Percentiles rank a stretch among this genome's conserved stretches.
Conservation (phyloP, 1,140 invertebrate genomes). For the Lerema accius region DNA sequence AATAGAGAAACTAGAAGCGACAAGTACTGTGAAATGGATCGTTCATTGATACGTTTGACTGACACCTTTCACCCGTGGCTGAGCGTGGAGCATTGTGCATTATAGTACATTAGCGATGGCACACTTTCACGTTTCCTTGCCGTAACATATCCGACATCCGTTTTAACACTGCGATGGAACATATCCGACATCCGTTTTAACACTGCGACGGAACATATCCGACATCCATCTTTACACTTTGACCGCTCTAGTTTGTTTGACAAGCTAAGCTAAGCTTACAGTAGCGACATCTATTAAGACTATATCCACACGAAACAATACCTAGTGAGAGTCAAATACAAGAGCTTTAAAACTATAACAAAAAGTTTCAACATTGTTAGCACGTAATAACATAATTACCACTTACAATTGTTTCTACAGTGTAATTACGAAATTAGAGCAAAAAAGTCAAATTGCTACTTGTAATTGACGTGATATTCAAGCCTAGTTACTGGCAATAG, state of each 20-base stretch:
- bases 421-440: conserved; percentile 40
- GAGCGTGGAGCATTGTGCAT: conserved; percentile 27
- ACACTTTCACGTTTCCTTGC: conserved; percentile 47
- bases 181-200: not conserved
- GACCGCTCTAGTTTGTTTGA: too few relatives aligned
- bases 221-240: not conserved
- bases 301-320: not conserved
- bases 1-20: too few relatives aligned
- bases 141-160: conserved; percentile 5
- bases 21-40: conserved; percentile 6
- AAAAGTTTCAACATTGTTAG: not conserved
- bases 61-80: conserved; percentile 46
- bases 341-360: not conserved
- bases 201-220: not conserved
- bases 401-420: conserved; percentile 2
- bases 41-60: conserved; percentile 25
- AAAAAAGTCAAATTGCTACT: conserved; percentile 44
- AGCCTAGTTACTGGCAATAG: not conserved
- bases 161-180: not conserved
- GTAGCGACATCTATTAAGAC: too few relatives aligned
- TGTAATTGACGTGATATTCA: conserved; percentile 19
- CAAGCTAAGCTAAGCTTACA: too few relatives aligned
- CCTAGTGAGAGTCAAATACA: not conserved
- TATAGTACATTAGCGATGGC: conserved; percentile 41
- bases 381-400: not conserved